Conservation (phyloP, 2,888 invertebrate species). For the Linyphia triangularis region DNA sequence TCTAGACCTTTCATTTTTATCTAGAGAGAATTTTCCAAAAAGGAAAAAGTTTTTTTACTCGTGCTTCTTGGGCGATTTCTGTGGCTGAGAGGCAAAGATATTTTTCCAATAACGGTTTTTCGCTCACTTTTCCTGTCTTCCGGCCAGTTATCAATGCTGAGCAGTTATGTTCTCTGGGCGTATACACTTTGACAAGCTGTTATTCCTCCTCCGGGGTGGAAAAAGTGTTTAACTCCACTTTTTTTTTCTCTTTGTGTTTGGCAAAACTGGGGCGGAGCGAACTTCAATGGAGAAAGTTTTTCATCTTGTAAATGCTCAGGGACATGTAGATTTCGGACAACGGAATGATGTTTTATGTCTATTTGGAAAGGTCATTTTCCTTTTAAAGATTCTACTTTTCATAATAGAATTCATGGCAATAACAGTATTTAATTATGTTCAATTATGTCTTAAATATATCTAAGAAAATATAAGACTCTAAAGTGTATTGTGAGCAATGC, state of each 20-base stretch:
- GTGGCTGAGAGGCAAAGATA: neutral
- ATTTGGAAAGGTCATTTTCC: no score
- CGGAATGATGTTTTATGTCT: no score
- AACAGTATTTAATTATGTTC: no score
- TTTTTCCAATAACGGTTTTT: constrained; percentile 39
- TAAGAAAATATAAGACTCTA: no score
- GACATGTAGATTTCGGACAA: neutral
- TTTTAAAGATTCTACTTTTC: no score
- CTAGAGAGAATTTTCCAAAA: neutral
- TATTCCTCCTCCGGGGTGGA: neutral
- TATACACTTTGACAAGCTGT: constrained; percentile 22
- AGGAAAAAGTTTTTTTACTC: neutral
- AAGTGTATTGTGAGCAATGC: no score
- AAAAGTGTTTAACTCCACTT: neutral
- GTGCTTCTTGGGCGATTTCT: neutral
- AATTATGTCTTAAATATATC: no score
- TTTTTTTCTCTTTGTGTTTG: neutral
- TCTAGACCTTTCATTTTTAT: neutral
- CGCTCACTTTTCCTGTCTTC: constrained; percentile 1
- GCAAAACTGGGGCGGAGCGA: neutral
- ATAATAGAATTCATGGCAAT: no score
- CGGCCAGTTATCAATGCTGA: constrained; percentile 10
- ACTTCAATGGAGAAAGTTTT: neutral
- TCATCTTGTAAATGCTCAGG: neutral
- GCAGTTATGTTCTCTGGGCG: constrained; percentile 11